phyloP scores from a whole-genome alignment of 2,113 vertebrate genomes.

The Procavia capensis region DNA sequence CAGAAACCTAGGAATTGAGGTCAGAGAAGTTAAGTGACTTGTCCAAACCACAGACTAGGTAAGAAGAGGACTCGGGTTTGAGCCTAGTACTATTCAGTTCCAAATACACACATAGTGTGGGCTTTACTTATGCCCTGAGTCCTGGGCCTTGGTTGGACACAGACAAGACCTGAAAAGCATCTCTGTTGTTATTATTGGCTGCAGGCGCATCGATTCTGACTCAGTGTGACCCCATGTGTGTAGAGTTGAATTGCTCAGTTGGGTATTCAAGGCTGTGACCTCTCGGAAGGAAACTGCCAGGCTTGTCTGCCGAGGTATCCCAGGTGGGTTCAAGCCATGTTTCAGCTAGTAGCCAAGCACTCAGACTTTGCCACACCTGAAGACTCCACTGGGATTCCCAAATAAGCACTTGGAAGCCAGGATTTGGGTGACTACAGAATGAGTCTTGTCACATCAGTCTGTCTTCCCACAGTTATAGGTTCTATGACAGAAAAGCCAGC shows the following conservation, averaged over 20 bases:
- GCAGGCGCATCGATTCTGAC: background rate
- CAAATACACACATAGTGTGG: rapidly evolving
- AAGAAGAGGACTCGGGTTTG: background rate
- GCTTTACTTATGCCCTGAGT: rapidly evolving
- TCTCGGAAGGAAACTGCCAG: background rate
- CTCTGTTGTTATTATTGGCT: too few species aligned
- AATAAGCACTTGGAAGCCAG: background rate
- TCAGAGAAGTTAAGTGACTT: background rate
- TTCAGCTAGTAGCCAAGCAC: background rate
- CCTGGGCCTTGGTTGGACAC: background rate
- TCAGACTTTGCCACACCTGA: background rate
- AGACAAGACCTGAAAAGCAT: background rate
- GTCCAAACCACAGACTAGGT: background rate
- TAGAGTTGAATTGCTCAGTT: background rate
- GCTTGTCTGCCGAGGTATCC: background rate
- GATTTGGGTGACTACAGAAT: background rate
- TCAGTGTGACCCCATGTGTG: background rate
- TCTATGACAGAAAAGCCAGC: background rate
- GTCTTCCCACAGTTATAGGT: rapidly evolving
- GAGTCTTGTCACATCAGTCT: background rate
- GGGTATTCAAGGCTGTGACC: background rate
- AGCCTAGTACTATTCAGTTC: background rate
- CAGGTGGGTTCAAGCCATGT: background rate
- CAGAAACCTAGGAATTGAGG: background rate
- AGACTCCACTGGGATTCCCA: background rate